Evolutionary conservation across 2,888 invertebrate genomes (phyloP).

Genomic region (Eupithecia pulchellata): DNA sequence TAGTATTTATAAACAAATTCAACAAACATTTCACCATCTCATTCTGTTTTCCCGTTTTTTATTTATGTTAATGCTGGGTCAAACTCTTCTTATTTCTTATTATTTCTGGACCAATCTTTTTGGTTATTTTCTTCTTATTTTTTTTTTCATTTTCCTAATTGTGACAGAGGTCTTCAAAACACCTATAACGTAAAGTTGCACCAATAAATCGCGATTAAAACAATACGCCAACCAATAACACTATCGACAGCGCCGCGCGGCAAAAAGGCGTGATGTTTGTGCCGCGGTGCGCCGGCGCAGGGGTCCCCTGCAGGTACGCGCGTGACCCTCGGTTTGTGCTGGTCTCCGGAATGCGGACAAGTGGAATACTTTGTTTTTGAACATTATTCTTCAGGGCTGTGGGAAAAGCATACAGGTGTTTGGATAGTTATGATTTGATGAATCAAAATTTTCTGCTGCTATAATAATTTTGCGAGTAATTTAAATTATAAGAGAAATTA

Average conservation of each 20-base stretch:
- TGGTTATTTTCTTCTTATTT: too few relatives aligned
- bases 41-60: too few relatives aligned
- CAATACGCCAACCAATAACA: neutral
- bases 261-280: conserved; percentile 1
- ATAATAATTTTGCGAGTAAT: neutral
- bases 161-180: neutral
- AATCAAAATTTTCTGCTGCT: neutral
- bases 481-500: neutral
- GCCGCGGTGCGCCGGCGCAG: conserved; percentile 9
- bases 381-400: neutral
- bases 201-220: neutral
- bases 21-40: too few relatives aligned
- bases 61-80: too few relatives aligned
- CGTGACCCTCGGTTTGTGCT: conserved; percentile 38
- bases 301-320: conserved; percentile 15
- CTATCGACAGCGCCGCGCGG: neutral
- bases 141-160: too few relatives aligned
- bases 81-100: too few relatives aligned
- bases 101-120: too few relatives aligned
- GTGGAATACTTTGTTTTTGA: conserved; percentile 33
- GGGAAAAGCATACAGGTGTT: neutral
- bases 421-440: neutral
- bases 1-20: too few relatives aligned
- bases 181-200: too few relatives aligned
- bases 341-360: conserved; percentile 35